A percentile compares a stretch with the other conserved stretches of the same genome.
phyloP scores from a whole-genome alignment of 2,113 vertebrate genomes.

The Pelvicachromis taeniatus region DNA sequence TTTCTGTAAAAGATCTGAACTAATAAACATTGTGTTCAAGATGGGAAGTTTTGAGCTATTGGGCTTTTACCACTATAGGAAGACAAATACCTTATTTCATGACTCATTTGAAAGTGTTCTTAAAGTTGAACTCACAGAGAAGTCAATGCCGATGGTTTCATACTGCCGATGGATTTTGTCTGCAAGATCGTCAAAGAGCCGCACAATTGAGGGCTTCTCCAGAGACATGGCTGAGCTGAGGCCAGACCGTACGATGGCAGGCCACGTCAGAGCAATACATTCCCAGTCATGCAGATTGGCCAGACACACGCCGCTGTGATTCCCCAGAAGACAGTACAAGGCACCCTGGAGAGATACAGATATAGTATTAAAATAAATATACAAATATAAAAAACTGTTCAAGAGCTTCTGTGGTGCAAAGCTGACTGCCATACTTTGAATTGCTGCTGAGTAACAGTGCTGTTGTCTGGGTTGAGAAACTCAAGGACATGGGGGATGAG shows the following conservation, averaged over 20 bases:
- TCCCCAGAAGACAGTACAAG: constrained; percentile 95
- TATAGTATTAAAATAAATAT: not conserved
- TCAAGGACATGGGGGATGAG: constrained; percentile 89
- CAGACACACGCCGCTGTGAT: constrained; percentile 87
- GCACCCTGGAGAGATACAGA: constrained; percentile 78
- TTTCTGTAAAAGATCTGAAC: not conserved
- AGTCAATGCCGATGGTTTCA: constrained; percentile 92
- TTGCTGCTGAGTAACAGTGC: constrained; percentile 87
- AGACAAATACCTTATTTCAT: not conserved
- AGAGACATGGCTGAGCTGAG: constrained; percentile 94
- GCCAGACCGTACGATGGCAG: constrained; percentile 88
- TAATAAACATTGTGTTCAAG: not conserved
- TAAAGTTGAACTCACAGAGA: constrained; percentile 77
- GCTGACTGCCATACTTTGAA: constrained; percentile 84
- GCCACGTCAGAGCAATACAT: constrained; percentile 92
- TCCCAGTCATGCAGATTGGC: constrained; percentile 97
- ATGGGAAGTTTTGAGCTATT: not conserved
- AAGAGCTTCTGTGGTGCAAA: not conserved
- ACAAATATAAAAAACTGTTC: not conserved
- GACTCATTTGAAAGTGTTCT: not conserved
- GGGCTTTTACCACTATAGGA: not conserved
- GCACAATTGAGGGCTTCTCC: constrained; percentile 94
- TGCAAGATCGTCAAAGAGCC: constrained; percentile 93
- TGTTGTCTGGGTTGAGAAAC: constrained; percentile 81
- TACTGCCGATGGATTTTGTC: constrained; percentile 97